phyloP scores from a whole-genome alignment of 2,888 invertebrate genomes.

The Adelognathus sp. region DNA sequence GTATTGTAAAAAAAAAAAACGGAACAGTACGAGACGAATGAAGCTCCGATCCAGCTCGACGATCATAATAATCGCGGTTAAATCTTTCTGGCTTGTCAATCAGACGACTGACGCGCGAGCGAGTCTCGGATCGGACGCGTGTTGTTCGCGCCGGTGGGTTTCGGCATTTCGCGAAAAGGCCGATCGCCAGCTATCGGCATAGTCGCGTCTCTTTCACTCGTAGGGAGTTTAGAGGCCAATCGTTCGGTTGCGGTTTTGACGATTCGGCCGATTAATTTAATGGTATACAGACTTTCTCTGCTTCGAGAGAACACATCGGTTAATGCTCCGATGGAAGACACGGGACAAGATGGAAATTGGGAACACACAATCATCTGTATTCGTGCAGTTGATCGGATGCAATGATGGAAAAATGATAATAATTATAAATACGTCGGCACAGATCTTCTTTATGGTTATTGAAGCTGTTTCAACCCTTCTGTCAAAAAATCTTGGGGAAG shows the following conservation, averaged over 20 bases:
- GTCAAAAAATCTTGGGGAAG: no score
- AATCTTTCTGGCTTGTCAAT: conserved; percentile 76
- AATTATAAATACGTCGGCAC: no score
- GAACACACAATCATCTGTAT: no score
- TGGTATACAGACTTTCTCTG: not conserved
- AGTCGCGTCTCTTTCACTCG: not conserved
- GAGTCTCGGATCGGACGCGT: conserved; percentile 27
- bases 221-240: not conserved
- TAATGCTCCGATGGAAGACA: no score
- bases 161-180: not conserved
- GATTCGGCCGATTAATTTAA: not conserved
- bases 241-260: not conserved
- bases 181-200: not conserved
- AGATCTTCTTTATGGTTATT: no score
- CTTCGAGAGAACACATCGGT: not conserved
- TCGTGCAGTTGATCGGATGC: no score
- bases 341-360: no score
- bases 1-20: conserved; percentile 55
- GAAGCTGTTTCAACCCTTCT: no score
- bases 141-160: not conserved
- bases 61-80: conserved; percentile 77
- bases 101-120: conserved; percentile 72
- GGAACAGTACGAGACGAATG: conserved; percentile 54
- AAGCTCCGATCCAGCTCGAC: conserved; percentile 60
- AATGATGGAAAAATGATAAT: no score